A percentile compares a stretch with the other conserved stretches of the same genome.
These are phyloP conservation scores for Sycobia sp. DNA, from an alignment of 1,140 invertebrate genomes.

Conservation along the genomic window DNA sequence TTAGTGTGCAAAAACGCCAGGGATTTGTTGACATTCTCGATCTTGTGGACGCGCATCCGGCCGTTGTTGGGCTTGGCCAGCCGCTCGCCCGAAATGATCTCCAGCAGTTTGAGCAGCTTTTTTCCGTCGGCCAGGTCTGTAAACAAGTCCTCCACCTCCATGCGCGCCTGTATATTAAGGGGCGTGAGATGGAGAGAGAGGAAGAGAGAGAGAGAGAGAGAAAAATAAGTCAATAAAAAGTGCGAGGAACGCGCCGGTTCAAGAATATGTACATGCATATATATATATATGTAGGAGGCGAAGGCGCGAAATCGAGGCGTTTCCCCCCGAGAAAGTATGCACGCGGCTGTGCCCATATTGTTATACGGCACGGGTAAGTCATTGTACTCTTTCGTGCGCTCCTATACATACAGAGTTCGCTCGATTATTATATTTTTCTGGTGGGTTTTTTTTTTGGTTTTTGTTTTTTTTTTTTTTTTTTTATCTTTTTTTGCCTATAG, in stretches of 20 bases:
- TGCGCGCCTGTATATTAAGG: constrained; percentile 84
- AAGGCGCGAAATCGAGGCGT: too few relatives aligned
- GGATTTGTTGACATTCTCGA: constrained; percentile 99
- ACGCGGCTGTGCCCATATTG: too few relatives aligned
- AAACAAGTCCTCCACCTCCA: constrained; percentile 98
- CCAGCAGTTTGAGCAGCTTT: constrained; percentile 93
- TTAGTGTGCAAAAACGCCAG: constrained; percentile 97
- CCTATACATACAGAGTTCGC: too few relatives aligned
- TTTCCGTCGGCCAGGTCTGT: constrained; percentile 94
- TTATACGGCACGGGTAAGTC: too few relatives aligned
- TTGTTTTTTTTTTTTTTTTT: too few relatives aligned
- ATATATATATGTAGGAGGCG: too few relatives aligned
- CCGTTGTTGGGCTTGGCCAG: constrained; percentile 96
- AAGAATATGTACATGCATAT: not conserved
- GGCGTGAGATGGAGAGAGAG: constrained; percentile 27
- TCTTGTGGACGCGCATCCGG: constrained; percentile 97
- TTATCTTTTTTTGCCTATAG: too few relatives aligned
- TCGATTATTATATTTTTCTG: too few relatives aligned
- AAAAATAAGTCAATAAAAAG: not conserved
- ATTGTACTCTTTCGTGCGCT: too few relatives aligned
- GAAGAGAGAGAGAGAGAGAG: not conserved
- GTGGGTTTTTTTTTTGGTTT: too few relatives aligned
- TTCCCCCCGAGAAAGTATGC: too few relatives aligned
- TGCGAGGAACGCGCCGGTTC: not conserved
- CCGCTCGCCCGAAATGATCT: constrained; percentile 98